Evolutionary conservation across 2,888 invertebrate species (phyloP).

Genomic region (Eudemis profundana): DNA sequence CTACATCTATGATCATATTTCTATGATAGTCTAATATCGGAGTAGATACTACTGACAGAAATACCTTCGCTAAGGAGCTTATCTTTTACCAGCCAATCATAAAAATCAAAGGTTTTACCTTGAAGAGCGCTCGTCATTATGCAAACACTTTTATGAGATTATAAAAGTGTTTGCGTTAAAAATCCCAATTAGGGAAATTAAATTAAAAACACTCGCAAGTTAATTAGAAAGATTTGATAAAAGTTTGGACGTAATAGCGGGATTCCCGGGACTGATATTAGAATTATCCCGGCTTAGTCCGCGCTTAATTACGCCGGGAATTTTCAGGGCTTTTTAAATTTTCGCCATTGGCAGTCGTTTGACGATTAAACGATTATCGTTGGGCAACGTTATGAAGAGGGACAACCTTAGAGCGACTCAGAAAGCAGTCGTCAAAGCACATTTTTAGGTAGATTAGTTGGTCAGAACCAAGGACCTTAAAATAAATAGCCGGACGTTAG

Average conservation of each 20-base stretch:
- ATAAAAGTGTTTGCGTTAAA: slow-evolving; percentile 37
- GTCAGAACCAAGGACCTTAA: no score
- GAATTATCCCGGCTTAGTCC: slow-evolving; percentile 71
- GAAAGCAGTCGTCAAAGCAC: no score
- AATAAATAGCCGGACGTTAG: neutral
- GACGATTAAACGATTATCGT: neutral
- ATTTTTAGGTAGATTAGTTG: no score
- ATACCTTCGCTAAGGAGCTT: no score
- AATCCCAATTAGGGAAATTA: slow-evolving; percentile 64
- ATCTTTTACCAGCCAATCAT: neutral
- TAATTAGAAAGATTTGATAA: slow-evolving; percentile 69
- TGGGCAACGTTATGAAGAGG: neutral
- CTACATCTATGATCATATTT: no score
- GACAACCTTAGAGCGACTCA: no score
- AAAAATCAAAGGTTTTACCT: slow-evolving; percentile 11
- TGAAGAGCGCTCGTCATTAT: neutral
- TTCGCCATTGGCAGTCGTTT: neutral
- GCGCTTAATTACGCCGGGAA: slow-evolving; percentile 63
- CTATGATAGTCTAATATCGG: no score
- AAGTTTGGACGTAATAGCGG: slow-evolving; percentile 55
- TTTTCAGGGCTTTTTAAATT: slow-evolving; percentile 22
- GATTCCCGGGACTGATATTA: slow-evolving; percentile 64
- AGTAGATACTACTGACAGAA: no score
- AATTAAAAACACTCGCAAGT: slow-evolving; percentile 41
- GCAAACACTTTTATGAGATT: no score